phyloP scores from a whole-genome alignment of 2,888 invertebrate genomes.

The Pandemis corylana region DNA sequence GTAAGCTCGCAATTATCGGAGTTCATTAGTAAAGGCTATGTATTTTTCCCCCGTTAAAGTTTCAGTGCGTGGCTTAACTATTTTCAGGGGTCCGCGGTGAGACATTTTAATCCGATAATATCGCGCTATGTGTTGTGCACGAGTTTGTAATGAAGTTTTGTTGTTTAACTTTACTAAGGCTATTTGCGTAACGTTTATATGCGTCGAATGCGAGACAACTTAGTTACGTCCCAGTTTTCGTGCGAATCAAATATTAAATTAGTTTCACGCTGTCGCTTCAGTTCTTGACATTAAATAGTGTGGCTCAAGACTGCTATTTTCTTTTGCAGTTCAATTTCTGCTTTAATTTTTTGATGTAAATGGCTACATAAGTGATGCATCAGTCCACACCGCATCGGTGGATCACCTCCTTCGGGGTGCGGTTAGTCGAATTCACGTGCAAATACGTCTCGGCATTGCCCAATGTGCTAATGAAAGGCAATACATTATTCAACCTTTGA shows the following conservation, averaged over 20 bases:
- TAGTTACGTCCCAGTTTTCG: slow-evolving; percentile 40
- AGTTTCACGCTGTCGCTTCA: slow-evolving; percentile 26
- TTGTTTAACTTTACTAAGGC: slow-evolving; percentile 52
- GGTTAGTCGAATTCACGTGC: slow-evolving; percentile 83
- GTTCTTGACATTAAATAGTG: slow-evolving; percentile 17
- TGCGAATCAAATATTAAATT: slow-evolving; percentile 38
- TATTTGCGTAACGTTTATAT: slow-evolving; percentile 43
- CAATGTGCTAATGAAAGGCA: slow-evolving; percentile 84
- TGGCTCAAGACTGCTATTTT: not conserved
- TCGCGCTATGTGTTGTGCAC: slow-evolving; percentile 55
- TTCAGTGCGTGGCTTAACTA: slow-evolving; percentile 57
- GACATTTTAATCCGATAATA: slow-evolving; percentile 64
- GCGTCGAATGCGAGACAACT: slow-evolving; percentile 43
- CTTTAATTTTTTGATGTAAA: slow-evolving; percentile 11
- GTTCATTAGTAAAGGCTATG: slow-evolving; percentile 65
- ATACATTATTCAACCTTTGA: slow-evolving; percentile 84
- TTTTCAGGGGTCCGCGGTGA: slow-evolving; percentile 54
- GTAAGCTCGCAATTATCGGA: slow-evolving; percentile 72
- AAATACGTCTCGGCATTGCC: slow-evolving; percentile 81
- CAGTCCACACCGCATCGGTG: slow-evolving; percentile 8
- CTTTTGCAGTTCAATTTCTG: not conserved
- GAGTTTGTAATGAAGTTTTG: slow-evolving; percentile 60
- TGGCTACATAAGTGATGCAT: slow-evolving; percentile 31
- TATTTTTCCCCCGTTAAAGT: slow-evolving; percentile 62
- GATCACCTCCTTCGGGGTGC: slow-evolving; percentile 73